Conservation (phyloP, 2,113 vertebrate species). For the Xiphophorus hellerii region DNA sequence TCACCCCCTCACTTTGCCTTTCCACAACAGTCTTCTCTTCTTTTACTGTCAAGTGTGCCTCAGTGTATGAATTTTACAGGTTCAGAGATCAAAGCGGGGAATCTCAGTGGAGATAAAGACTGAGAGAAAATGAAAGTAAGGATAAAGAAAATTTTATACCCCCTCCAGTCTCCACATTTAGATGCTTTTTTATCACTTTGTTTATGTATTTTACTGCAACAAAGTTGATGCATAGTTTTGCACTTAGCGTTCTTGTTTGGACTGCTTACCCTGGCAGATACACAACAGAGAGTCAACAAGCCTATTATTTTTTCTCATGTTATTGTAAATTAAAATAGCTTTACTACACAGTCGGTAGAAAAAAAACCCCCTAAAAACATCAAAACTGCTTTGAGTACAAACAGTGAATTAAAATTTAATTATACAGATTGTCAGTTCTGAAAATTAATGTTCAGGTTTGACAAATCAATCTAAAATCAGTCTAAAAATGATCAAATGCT, state of each 20-base stretch:
- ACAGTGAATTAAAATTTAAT: too few relatives aligned
- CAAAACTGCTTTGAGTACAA: too few relatives aligned
- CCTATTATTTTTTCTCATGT: slow-evolving; percentile 18
- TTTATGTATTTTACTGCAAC: slow-evolving; percentile 57
- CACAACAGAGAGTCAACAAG: slow-evolving; percentile 27
- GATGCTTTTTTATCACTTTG: slow-evolving; percentile 54
- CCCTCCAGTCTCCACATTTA: slow-evolving; percentile 67
- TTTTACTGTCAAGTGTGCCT: slow-evolving; percentile 63
- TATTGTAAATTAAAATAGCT: slow-evolving; percentile 7
- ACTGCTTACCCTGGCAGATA: slow-evolving; percentile 41
- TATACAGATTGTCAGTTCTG: too few relatives aligned
- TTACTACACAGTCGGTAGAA: neutral
- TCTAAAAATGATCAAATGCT: too few relatives aligned
- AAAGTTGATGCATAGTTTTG: slow-evolving; percentile 31
- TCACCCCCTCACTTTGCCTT: slow-evolving; percentile 68
- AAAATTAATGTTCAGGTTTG: too few relatives aligned
- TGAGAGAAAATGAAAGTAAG: slow-evolving; percentile 55
- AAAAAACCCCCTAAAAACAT: neutral
- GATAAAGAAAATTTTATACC: slow-evolving; percentile 61
- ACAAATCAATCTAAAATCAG: too few relatives aligned
- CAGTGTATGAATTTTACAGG: slow-evolving; percentile 65
- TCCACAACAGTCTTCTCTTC: slow-evolving; percentile 58
- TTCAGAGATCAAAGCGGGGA: slow-evolving; percentile 69
- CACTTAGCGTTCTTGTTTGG: slow-evolving; percentile 43
- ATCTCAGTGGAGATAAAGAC: slow-evolving; percentile 59